Base-by-base conservation (phyloP, 1,140 invertebrate genomes). In the Hestina assimilis region DNA sequence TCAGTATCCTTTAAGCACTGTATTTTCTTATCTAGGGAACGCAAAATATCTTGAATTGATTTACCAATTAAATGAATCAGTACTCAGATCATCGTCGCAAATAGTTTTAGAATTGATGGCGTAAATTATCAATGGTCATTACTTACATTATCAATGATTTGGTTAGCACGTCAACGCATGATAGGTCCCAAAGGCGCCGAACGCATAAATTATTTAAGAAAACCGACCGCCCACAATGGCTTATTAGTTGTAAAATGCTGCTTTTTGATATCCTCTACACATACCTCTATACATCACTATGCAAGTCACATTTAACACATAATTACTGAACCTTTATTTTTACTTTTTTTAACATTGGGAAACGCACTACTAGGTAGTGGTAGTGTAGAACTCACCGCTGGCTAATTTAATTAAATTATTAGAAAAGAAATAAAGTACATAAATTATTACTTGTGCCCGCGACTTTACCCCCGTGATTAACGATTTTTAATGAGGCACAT, bases 61-160 rank as follows among this genome's bases (percentile, higher is more conserved):
- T 69, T 64, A 59, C 72, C 75, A 82, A 80, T 82, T 79, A 84
- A 72, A 63, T 43, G 69, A 76, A 76, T 75, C 69, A 69, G 55
- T 58, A 63, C 47, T 57, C 61, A 61, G 76, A 81, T 81, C 78
- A 78, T 78, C 76, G 70, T 78, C 69, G 67, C 65, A 74, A 83
- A 83, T 81, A 83, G 74, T 68, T 66, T 51, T 57, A 43, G 51
- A 67, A 59, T 54, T 68, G 70, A 72, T 76, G 70, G 66, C 54
- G 43, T 69, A 60, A 74, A 69, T 76, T 79, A 80, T 75, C 70
- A 69, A 63, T 40, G 50, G 50, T 61, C 75, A 80, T 82, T 80
- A 82, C 56, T 78, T 73, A 80, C 59, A 70, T 75, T 83, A 76
- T 83, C 73, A 65, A 38, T 80, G 76, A 82, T 77, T 83, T 73